Base-by-base conservation (phyloP, 2,113 vertebrate genomes). In the Grus americana region DNA sequence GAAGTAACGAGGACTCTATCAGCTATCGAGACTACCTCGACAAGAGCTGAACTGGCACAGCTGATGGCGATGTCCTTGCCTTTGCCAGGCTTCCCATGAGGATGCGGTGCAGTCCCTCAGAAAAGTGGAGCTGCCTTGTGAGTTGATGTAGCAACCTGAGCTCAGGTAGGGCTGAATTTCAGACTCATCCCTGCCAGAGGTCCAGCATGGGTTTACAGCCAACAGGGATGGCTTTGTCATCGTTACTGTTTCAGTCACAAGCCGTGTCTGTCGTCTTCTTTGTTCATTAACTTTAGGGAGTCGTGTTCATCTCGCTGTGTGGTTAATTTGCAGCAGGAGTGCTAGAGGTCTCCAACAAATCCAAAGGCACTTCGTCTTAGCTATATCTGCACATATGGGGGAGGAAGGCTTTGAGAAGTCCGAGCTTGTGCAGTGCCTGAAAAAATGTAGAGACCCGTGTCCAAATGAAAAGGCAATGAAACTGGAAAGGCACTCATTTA, bases 131-230 rank as follows among this genome's bases (percentile, higher is more conserved):
- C 32, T 59, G 70, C 67, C 50, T 32, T 11, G 38, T 2, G 15
- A 50, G 20, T 16, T 50, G 67, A 9, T 7, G 29, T 0, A 30
- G 49, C 12, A 55, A 12, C 44, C 30, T 13, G 23, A 72, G 34
- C 36, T 83, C n/a, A 20, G 67, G 47, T 52, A 27, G 36, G 61
- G 17, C 19, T 61, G 23, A 3, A 0, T 26, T 58, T 42, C 12
- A 5, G 54, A 24, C 20, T 40, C 42, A 2, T 23, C 0, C 0
- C 24, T 82, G 26, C 40, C 16, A 49, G 57, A 54, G 24, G 11
- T 65, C 58, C 71, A 55, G 70, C 38, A 18, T 0, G 0, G 42
- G 23, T 23, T 83, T 38, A n/a, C 0, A 0, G 19, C 15, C 62
- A 32, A 38, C 1, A 2, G 5, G 15, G 40, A 22, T 34, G 76